phyloP scores from a whole-genome alignment of 2,888 invertebrate genomes.

The Dynastes hyllus region DNA sequence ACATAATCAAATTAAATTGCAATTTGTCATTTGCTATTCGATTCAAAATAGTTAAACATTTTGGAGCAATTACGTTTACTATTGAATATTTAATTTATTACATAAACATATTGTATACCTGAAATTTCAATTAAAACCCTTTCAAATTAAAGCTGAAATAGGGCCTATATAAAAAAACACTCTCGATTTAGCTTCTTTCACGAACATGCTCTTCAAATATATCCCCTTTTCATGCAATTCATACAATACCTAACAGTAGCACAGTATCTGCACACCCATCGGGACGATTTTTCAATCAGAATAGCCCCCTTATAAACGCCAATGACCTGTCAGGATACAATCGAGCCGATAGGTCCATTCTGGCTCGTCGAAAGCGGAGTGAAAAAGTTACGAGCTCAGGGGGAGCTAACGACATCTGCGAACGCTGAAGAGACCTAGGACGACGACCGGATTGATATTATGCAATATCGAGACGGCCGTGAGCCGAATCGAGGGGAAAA shows the following conservation, averaged over 20 bases:
- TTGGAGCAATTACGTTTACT: too few relatives aligned
- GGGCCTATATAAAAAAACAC: too few relatives aligned
- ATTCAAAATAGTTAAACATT: too few relatives aligned
- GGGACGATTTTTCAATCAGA: neutral
- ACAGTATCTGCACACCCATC: neutral
- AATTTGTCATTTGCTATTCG: too few relatives aligned
- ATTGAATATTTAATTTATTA: too few relatives aligned
- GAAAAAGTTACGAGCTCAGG: conserved; percentile 7
- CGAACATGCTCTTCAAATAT: neutral
- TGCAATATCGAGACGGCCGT: conserved; percentile 10
- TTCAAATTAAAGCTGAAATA: too few relatives aligned
- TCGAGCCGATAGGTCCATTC: neutral
- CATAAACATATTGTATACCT: too few relatives aligned
- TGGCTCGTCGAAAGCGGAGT: neutral
- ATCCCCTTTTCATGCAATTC: neutral
- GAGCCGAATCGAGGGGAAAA: conserved; percentile 2
- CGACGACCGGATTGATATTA: conserved; percentile 10
- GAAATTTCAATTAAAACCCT: too few relatives aligned
- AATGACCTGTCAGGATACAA: neutral
- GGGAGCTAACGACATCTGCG: conserved; percentile 16
- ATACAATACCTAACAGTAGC: neutral
- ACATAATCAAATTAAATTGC: too few relatives aligned
- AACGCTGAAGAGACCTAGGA: neutral
- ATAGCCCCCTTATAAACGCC: neutral
- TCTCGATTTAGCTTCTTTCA: neutral